phyloP scores from a whole-genome alignment of 2,888 invertebrate genomes.

The Salticus scenicus region DNA sequence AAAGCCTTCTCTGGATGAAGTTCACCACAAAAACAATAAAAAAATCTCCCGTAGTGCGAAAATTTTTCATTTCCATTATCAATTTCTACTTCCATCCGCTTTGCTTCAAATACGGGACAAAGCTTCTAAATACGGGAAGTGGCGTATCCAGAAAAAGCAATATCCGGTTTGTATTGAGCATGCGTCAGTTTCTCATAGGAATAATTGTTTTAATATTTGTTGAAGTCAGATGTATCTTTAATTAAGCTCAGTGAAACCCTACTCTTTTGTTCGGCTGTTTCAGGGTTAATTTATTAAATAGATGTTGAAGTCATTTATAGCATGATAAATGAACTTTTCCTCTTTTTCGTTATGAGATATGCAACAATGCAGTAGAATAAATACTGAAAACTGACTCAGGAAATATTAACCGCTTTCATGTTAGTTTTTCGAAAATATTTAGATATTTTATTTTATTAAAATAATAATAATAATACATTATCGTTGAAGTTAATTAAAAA shows the following conservation, averaged over 20 bases:
- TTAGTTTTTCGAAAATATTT: too few species aligned
- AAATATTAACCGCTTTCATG: too few species aligned
- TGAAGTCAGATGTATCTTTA: not conserved
- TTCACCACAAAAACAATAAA: not conserved
- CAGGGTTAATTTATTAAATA: not conserved
- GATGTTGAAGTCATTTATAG: not conserved
- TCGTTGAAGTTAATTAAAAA: too few species aligned
- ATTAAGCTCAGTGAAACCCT: not conserved
- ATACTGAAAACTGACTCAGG: too few species aligned
- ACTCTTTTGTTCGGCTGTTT: not conserved
- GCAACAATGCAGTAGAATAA: too few species aligned
- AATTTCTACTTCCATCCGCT: not conserved
- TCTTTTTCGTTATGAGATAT: not conserved
- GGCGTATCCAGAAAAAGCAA: not conserved
- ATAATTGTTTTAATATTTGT: not conserved
- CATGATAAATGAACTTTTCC: not conserved
- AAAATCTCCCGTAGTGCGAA: not conserved
- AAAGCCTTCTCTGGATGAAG: not conserved
- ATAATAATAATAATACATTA: too few species aligned
- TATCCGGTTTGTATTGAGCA: not conserved
- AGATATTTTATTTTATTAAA: too few species aligned
- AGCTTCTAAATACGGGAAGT: not conserved
- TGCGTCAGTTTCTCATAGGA: not conserved
- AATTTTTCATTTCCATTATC: slow-evolving; percentile 7
- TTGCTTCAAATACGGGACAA: too few species aligned